Conservation (phyloP, 2,797 vertebrate genomes). For the Spheniscus humboldti region DNA sequence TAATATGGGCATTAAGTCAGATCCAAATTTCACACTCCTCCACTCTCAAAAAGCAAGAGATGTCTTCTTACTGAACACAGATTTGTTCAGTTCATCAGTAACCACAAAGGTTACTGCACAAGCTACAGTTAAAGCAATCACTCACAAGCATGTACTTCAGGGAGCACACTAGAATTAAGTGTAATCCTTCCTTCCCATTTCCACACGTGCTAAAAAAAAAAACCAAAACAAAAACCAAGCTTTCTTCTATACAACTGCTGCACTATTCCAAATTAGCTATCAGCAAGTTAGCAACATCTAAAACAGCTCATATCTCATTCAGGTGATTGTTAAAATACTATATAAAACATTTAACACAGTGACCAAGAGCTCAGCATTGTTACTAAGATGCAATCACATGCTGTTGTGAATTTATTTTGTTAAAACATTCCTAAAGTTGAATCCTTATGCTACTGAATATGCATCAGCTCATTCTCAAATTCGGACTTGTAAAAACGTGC, state of each 20-base stretch:
- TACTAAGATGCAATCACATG: neutral
- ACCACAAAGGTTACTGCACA: neutral
- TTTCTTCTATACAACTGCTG: neutral
- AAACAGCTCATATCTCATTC: neutral
- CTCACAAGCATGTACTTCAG: neutral
- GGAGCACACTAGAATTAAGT: neutral
- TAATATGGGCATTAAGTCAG: neutral
- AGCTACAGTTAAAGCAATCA: neutral
- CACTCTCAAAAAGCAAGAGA: neutral
- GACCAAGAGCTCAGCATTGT: neutral
- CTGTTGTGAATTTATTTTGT: neutral
- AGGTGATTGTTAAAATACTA: neutral
- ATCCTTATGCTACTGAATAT: neutral
- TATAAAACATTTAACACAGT: neutral
- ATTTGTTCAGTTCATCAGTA: neutral
- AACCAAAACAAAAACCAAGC: accelerated
- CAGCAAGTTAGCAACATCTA: neutral
- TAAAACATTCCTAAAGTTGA: neutral
- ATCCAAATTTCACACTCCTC: neutral
- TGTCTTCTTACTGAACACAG: neutral
- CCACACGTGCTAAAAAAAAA: neutral
- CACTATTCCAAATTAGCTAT: neutral
- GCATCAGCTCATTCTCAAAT: neutral
- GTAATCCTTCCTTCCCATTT: neutral
- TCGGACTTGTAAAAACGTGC: neutral